Evolutionary conservation across 23 tunicate genomes (phyloP).

Genomic region (Diplosoma virens): DNA sequence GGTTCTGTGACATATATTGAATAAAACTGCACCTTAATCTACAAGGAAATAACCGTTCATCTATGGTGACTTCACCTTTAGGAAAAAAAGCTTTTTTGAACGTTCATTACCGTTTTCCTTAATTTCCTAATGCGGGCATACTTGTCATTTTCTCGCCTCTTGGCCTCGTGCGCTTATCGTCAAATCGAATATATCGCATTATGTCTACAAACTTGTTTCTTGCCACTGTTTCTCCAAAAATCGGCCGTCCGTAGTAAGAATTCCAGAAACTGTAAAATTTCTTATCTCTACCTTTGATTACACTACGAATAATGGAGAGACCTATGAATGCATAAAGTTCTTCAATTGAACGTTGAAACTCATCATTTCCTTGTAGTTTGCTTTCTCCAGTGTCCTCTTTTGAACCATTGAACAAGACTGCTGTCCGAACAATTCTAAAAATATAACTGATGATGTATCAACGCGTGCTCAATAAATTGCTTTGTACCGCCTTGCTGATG

Average conservation of each 20-base stretch:
- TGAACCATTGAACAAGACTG: conserved; percentile 1
- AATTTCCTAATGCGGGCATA: conserved; percentile 11
- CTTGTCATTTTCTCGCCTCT: conserved; percentile 24
- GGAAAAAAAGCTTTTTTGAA: conserved; percentile 13
- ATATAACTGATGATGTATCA: neutral
- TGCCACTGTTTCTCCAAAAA: conserved; percentile 15
- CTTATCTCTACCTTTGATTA: conserved; percentile 22
- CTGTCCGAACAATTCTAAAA: conserved; percentile 12
- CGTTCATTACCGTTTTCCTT: conserved; percentile 17
- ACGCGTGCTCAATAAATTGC: conserved; percentile 16
- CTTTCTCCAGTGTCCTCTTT: neutral
- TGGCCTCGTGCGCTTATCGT: neutral
- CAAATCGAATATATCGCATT: conserved; percentile 5
- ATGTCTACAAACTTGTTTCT: conserved; percentile 11
- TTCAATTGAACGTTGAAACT: conserved; percentile 4
- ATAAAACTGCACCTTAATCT: conserved; percentile 14
- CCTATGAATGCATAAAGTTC: conserved; percentile 20
- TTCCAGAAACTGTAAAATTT: conserved; percentile 3
- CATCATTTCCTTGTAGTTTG: conserved; percentile 17
- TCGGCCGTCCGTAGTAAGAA: conserved; percentile 12
- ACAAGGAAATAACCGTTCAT: conserved; percentile 19
- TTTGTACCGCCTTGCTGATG: conserved; percentile 2
- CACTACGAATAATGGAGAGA: conserved; percentile 29
- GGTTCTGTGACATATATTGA: conserved; percentile 23
- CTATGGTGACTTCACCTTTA: conserved; percentile 9